Evolutionary conservation across 2,797 vertebrate genomes (phyloP).

Genomic region (Dromococcyx pavoninus): DNA sequence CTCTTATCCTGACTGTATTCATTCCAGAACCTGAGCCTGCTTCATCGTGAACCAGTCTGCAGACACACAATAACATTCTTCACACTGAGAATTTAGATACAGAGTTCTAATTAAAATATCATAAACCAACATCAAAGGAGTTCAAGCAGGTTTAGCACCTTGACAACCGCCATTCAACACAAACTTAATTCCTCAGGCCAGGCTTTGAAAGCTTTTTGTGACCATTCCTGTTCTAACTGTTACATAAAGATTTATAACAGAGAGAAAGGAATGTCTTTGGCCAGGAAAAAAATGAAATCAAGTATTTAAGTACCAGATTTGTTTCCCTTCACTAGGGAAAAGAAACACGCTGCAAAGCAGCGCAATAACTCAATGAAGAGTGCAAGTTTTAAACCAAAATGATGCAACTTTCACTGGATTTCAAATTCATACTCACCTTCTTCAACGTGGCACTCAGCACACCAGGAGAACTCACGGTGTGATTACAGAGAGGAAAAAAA

Average conservation of each 20-base stretch:
- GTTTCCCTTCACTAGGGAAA: not conserved
- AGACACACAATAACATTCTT: not conserved
- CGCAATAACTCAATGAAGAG: not conserved
- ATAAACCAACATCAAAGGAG: not conserved
- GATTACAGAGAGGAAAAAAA: not conserved
- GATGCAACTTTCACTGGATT: not conserved
- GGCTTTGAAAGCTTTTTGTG: not conserved
- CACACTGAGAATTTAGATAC: not conserved
- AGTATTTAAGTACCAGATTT: not conserved
- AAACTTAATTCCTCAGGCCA: not conserved
- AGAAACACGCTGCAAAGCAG: not conserved
- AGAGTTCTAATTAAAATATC: not conserved
- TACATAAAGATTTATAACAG: not conserved
- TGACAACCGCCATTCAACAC: not conserved
- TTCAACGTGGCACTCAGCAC: not conserved
- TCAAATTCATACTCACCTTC: not conserved
- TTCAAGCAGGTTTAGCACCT: not conserved
- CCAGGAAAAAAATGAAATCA: not conserved
- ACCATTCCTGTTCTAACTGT: not conserved
- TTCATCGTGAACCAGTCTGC: not conserved
- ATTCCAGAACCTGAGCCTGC: not conserved
- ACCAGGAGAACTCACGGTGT: not conserved
- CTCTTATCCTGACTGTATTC: not conserved
- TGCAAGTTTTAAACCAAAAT: not conserved
- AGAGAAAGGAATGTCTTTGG: not conserved